Percentiles rank a stretch among this genome's conserved stretches.
Evolutionary conservation across 2,888 invertebrate species (phyloP).

Genomic region (Acanthacorydalis orientalis): DNA sequence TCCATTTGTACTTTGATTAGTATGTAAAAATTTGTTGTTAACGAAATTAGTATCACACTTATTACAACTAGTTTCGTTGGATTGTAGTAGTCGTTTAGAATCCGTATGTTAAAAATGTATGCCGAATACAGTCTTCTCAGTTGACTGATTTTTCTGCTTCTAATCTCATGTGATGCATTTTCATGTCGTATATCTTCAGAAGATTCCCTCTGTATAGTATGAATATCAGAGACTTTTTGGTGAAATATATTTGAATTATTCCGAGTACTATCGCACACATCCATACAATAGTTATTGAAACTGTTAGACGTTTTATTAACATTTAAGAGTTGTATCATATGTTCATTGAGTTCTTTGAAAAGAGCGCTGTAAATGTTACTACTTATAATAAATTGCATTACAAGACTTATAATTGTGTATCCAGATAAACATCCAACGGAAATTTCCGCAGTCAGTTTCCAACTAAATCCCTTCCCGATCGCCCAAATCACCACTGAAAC

Average conservation of each 20-base stretch:
- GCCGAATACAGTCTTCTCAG: slow-evolving; percentile 1
- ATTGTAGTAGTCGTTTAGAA: slow-evolving; percentile 9
- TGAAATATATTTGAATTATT: too few relatives aligned
- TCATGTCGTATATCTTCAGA: too few relatives aligned
- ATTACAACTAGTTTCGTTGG: slow-evolving; percentile 10
- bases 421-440: background rate
- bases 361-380: background rate
- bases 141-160: background rate
- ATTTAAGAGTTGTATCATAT: background rate
- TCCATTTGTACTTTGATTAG: slow-evolving; percentile 9
- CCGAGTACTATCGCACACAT: background rate
- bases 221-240: too few relatives aligned
- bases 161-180: too few relatives aligned
- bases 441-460: too few relatives aligned
- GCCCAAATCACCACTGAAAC: too few relatives aligned
- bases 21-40: slow-evolving; percentile 13
- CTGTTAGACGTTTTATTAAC: too few relatives aligned
- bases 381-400: background rate
- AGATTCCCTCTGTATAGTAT: too few relatives aligned
- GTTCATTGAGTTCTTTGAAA: background rate
- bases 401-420: background rate
- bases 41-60: slow-evolving; percentile 9
- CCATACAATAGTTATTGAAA: too few relatives aligned
- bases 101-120: slow-evolving; percentile 1
- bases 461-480: too few relatives aligned